phyloP scores from a whole-genome alignment of 1,140 invertebrate species.

The Sycophila sp. region DNA sequence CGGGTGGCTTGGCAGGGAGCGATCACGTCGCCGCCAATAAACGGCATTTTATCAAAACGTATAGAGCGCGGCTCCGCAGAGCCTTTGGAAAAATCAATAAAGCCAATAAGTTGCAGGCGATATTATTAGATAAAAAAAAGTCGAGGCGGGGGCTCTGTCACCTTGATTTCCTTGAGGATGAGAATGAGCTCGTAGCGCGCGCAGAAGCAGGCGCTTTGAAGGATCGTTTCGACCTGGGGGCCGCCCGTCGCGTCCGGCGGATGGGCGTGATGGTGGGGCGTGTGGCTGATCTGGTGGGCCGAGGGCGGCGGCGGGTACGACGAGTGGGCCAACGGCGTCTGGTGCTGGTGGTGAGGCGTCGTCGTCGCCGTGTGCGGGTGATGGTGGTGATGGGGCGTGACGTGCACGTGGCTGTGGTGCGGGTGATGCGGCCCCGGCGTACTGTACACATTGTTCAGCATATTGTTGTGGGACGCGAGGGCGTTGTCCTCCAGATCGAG shows the following conservation, averaged over 20 bases:
- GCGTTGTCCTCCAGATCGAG: conserved; percentile 88
- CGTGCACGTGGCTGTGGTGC: conserved; percentile 60
- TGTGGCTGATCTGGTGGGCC: conserved; percentile 59
- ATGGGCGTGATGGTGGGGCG: conserved; percentile 65
- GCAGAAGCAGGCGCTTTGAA: conserved; percentile 76
- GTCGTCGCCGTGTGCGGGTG: conserved; percentile 48
- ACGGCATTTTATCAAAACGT: too few relatives aligned
- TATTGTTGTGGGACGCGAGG: conserved; percentile 63
- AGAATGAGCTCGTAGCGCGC: conserved; percentile 89
- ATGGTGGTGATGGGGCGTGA: conserved; percentile 61
- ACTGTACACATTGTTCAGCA: conserved; percentile 64
- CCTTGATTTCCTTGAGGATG: conserved; percentile 94
- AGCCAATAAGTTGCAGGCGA: too few relatives aligned
- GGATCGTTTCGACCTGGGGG: conserved; percentile 65
- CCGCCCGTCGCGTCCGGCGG: conserved; percentile 59
- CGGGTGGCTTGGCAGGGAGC: too few relatives aligned
- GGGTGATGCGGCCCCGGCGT: conserved; percentile 63
- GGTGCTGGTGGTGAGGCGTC: conserved; percentile 63
- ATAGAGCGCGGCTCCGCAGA: too few relatives aligned
- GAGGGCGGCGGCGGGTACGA: conserved; percentile 49
- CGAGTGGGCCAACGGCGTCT: conserved; percentile 57
- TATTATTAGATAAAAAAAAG: not conserved
- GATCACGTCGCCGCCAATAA: too few relatives aligned
- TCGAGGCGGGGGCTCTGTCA: conserved; percentile 46
- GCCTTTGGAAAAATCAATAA: too few relatives aligned